These are phyloP conservation scores for Jaculus jaculus DNA, from an alignment of 2,113 vertebrate species.

Conservation along the genomic window DNA sequence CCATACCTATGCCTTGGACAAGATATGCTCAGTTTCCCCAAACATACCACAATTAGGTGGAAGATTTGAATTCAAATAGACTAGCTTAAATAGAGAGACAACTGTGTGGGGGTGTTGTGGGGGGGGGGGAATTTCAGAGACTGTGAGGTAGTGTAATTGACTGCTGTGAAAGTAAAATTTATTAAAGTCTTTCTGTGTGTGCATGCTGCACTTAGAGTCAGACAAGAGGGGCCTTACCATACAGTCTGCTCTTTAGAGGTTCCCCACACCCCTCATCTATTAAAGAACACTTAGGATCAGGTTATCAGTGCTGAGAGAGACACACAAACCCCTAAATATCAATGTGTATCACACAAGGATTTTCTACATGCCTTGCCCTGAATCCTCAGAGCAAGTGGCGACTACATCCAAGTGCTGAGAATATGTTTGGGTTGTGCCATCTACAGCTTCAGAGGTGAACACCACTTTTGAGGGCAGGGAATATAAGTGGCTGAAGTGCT, in stretches of 20 bases:
- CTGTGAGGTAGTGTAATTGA: not conserved
- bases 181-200: not conserved
- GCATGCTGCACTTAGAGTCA: not conserved
- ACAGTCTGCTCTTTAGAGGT: not conserved
- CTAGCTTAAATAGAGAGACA: not conserved
- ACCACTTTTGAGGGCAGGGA: not conserved
- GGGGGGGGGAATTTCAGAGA: not conserved
- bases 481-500: slow-evolving; percentile 5
- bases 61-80: not conserved
- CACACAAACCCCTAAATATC: not conserved
- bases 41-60: not conserved
- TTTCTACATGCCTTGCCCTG: not conserved
- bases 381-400: slow-evolving; percentile 3
- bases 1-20: not conserved
- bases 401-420: not conserved
- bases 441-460: not conserved
- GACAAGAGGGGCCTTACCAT: not conserved
- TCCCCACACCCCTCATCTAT: no score
- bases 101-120: not conserved
- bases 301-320: not conserved
- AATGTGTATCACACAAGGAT: not conserved
- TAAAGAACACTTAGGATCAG: not conserved
- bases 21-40: not conserved
- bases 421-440: not conserved
- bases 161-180: not conserved